These are phyloP conservation scores for Antechinus stuartii DNA, from an alignment of 2,113 vertebrate genomes.

Conservation along the genomic window DNA sequence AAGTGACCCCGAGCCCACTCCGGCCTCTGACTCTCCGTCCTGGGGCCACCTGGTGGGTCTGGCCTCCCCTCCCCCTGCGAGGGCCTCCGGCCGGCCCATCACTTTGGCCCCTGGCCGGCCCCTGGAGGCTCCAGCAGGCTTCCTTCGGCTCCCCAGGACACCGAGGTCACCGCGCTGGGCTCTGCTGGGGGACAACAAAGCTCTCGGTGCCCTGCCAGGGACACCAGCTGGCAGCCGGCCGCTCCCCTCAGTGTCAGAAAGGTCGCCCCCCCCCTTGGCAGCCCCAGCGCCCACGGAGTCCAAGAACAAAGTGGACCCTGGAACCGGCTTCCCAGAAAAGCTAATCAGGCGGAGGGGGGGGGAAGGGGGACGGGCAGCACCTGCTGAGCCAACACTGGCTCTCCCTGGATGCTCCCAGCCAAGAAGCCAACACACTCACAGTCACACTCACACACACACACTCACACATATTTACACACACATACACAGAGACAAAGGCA, in stretches of 20 bases:
- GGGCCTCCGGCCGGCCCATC: too few species aligned
- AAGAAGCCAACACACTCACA: not conserved
- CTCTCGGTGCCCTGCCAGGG: not conserved
- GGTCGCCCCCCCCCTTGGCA: not conserved
- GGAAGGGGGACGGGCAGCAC: not conserved
- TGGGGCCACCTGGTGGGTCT: too few species aligned
- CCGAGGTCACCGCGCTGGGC: not conserved
- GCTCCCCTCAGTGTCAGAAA: not conserved
- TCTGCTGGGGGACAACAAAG: not conserved
- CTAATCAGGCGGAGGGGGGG: not conserved
- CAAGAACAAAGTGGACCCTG: not conserved
- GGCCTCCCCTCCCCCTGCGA: too few species aligned
- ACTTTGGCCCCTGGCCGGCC: too few species aligned
- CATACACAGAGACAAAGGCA: too few species aligned
- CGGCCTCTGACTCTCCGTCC: too few species aligned
- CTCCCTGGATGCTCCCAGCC: not conserved
- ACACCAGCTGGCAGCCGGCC: not conserved
- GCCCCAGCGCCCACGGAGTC: not conserved
- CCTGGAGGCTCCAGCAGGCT: too few species aligned
- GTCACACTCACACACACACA: too few species aligned
- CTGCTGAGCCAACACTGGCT: accelerated
- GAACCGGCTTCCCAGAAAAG: not conserved
- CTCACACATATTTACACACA: too few species aligned
- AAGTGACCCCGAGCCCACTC: too few species aligned
- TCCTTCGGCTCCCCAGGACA: not conserved